phyloP scores from a whole-genome alignment of 2,797 vertebrate genomes.

The Emydoidea blandingii region DNA sequence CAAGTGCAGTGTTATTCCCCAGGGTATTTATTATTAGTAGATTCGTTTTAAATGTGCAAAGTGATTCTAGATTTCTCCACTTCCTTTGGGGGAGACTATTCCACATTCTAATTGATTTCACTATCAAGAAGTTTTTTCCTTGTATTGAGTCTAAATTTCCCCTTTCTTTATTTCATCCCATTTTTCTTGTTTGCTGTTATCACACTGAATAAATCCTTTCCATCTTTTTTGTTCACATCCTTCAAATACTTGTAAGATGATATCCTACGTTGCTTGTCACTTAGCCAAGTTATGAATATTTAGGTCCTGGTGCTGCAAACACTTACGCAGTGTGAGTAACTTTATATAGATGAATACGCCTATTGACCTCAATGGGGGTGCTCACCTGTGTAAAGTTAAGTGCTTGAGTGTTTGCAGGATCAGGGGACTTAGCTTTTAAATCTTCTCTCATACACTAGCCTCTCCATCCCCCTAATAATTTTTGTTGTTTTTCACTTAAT shows the following conservation, averaged over 20 bases:
- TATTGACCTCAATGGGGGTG: not conserved
- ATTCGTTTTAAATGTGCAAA: slow-evolving; percentile 56
- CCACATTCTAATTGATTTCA: slow-evolving; percentile 65
- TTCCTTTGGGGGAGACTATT: slow-evolving; percentile 47
- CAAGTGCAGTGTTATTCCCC: not conserved
- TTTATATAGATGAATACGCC: not conserved
- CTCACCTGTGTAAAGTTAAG: not conserved
- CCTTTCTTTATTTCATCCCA: slow-evolving; percentile 17
- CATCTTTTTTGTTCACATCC: not conserved
- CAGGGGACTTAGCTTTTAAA: not conserved
- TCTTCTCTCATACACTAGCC: not conserved
- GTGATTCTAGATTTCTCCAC: slow-evolving; percentile 2
- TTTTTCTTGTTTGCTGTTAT: slow-evolving; percentile 21
- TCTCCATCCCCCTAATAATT: not conserved
- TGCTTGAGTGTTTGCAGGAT: not conserved
- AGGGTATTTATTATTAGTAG: slow-evolving; percentile 24
- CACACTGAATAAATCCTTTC: slow-evolving; percentile 27
- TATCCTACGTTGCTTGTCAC: not conserved
- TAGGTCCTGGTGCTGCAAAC: not conserved
- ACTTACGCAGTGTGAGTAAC: not conserved
- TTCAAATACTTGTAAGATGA: not conserved
- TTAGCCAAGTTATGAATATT: fast-evolving
- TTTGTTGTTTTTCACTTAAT: not conserved
- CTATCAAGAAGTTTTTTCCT: slow-evolving; percentile 36
- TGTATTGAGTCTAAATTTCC: not conserved